Base-by-base conservation (phyloP, 2,797 vertebrate species). In the Myotis vivesi region DNA sequence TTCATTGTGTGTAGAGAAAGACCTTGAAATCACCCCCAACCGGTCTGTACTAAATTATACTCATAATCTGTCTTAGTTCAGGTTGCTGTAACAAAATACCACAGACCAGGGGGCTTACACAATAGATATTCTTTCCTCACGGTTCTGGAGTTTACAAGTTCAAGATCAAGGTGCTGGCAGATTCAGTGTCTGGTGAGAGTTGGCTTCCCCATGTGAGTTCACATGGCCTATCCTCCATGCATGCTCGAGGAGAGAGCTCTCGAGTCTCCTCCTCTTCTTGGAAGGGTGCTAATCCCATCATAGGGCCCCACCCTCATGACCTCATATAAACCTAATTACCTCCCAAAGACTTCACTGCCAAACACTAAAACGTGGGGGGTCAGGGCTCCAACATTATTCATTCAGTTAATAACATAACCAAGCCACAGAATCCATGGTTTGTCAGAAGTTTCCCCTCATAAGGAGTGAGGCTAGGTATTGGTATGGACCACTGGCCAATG, bases 161-260 rank as follows among this genome's bases (percentile, higher is more conserved):
- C 30, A 23, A 86, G 44, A 62, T 62, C 28, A 30, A 62, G 59
- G 28, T 30, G 59, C 28, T 30, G 28, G 59, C 13, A 30, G 59
- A 62, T 62, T 62, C 28, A 16, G 57, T 53, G 30, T 36, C 83
- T 28, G 19, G 8, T 2, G 25, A 71, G 72, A 62, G 15, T 38
- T 28, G 17, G 28, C 30, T 84, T 51, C 72, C 71, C 79, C 0
- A 0, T 2, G 23, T 38, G 30, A 71, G 30, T 20, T 55, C 53
- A 15, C 36, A 0, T 0, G 8, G 12, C 23, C 62, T 91, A 15
- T 36, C 76, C 41, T 36, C 2, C 1, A 3, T 11, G 41, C 44
- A 0, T 1, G 3, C 28, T 59, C 0, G 0, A 0, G 46, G 62
- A 19, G 1, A 49, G 51, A 30, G 23, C 22, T 33, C 17, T 62